These are phyloP conservation scores for Piscicola geometra DNA, from an alignment of 2,888 invertebrate genomes.

Conservation along the genomic window DNA sequence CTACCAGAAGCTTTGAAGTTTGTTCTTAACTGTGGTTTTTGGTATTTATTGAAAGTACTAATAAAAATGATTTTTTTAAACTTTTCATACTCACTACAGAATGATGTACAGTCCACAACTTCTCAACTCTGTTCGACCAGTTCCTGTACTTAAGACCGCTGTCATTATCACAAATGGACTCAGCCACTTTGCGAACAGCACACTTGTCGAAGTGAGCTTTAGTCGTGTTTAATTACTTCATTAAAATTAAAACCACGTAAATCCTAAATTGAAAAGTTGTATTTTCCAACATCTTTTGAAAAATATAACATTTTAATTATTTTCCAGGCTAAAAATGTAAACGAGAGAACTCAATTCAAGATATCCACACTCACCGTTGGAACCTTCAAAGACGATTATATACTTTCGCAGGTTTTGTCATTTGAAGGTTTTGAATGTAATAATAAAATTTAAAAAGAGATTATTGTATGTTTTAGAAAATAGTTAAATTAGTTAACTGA, in stretches of 20 bases:
- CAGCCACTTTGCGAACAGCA: neutral
- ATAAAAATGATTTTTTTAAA: neutral
- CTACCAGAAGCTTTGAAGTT: conserved; percentile 48
- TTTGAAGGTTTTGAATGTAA: neutral
- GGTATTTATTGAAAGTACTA: no score
- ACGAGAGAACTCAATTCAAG: conserved; percentile 8
- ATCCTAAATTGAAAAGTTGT: no score
- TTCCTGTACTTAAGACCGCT: neutral
- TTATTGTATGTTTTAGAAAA: neutral
- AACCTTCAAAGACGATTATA: conserved; percentile 30
- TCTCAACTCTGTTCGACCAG: neutral
- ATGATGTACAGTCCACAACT: conserved; percentile 13
- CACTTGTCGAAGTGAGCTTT: neutral
- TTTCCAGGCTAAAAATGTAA: conserved; percentile 2
- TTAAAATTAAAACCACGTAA: no score
- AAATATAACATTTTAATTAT: no score
- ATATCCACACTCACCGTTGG: conserved; percentile 35
- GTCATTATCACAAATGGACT: conserved; percentile 34
- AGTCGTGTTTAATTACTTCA: no score
- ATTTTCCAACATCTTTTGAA: no score
- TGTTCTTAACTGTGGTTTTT: conserved; percentile 39
- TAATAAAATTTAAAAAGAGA: neutral
- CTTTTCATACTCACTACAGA: neutral
- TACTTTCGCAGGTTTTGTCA: conserved; percentile 23
- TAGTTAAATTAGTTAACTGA: no score